Percentiles rank a stretch among this genome's conserved stretches.
Conservation (phyloP, 1,140 invertebrate genomes). For the Sarcophaga peregrina region DNA sequence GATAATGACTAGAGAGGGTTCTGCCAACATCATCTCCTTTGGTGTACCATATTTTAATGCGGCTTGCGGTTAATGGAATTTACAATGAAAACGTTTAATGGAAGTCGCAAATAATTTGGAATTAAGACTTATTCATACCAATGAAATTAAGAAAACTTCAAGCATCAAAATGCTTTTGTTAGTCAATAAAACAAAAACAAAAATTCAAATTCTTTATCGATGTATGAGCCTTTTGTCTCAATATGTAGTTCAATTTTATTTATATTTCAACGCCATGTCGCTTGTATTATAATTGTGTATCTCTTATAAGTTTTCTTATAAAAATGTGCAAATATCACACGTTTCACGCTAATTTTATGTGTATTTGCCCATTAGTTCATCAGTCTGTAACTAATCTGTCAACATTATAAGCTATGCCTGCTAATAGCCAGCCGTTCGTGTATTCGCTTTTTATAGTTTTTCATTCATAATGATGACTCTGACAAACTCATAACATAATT, state of each 20-base stretch:
- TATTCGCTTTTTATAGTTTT: constrained; percentile 7
- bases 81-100: neutral
- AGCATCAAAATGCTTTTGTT: too few relatives aligned
- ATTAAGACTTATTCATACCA: too few relatives aligned
- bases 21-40: neutral
- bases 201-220: too few relatives aligned
- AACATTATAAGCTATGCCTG: neutral
- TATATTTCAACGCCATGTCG: neutral
- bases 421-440: neutral
- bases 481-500: constrained; percentile 31
- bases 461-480: constrained; percentile 30
- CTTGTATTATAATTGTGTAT: neutral
- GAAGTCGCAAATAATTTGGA: too few relatives aligned
- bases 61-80: neutral
- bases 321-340: constrained; percentile 19
- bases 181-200: too few relatives aligned
- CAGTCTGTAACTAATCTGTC: neutral
- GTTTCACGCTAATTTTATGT: neutral
- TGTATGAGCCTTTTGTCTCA: too few relatives aligned
- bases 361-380: neutral
- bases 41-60: neutral
- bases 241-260: too few relatives aligned
- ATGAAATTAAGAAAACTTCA: too few relatives aligned
- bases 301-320: neutral
- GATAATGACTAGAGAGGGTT: neutral